Base-by-base conservation (phyloP, 2,113 vertebrate species). In the Ptychochromis oligacanthus region DNA sequence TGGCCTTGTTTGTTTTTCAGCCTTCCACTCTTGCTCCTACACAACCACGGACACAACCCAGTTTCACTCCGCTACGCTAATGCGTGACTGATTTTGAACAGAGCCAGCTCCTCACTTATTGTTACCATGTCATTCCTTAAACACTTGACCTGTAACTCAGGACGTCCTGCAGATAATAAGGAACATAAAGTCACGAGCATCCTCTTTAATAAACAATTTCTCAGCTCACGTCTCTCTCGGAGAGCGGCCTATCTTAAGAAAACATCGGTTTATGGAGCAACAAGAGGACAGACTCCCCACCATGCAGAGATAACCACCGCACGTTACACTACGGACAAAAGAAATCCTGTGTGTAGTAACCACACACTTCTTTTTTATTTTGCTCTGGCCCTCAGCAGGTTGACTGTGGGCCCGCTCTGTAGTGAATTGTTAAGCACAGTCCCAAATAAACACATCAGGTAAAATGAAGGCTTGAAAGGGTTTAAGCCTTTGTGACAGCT, bases 191-290 rank as follows among this genome's bases (percentile, higher is more conserved):
- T 75, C 78, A 31, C 80, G 43, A 34, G 78, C 83, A 79, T 91
- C 83, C 91, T 91, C 86, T 36, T 4, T 34, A 80, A 84, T 85
- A 89, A 91, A 88, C 72, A 76, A 6, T 20, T 65, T 75, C 55
- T 75, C 52, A 81, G 80, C 80, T 85, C 75, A 77, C 17, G 61
- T 87, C 49, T 75, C 79, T 61, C 67, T 82, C 2, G 2, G 11
- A 46, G 62, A 79, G 54, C 84, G 65, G 62, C 76, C 24, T 75
- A 89, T 92, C 90, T 93, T 85, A 85, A 87, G 80, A 84, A 91
- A 93, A 95, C 91, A 93, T 92, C 82, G 49, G 61, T 24, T 46
- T 81, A 43, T 49, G 77, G 87, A 38, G 60, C 46, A 11, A 38
- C 22, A 2, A 59, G 43, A 11, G 57, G 81, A 80, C 82, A 75